Base-by-base conservation (phyloP, 2,888 invertebrate species). In the Agrotis segetum region DNA sequence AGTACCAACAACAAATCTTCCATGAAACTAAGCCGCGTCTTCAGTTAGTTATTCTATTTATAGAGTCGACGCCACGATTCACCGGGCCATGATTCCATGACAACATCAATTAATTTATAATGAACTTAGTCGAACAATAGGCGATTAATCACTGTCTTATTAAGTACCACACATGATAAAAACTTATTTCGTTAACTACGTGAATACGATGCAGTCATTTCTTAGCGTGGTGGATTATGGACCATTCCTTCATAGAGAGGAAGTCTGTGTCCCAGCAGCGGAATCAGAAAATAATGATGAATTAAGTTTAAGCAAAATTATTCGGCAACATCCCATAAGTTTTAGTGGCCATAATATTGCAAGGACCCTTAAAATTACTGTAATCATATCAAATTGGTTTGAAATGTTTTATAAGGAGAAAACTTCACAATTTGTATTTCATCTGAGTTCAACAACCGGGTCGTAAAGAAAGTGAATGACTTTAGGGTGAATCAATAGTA, bases 101-200 rank as follows among this genome's bases (percentile, higher is more conserved):
- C 66, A 50, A 66, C 58, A 74, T 71, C 67, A 81, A 78, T 81
- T 75, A 75, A 69, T 63, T 71, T 63, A 66, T 77, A 71, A 77
- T 67, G 68, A 74, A 79, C 52, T 52, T 34, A 60, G 24, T 34
- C 50, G 29, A 68, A 82, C 82, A 74, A 69, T 81, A 62, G 62
- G 40, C 44, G 52, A 81, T 76, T 76, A 80, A 71, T 76, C 67
- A 50, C 50, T 67, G 67, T 71, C 71, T 65, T 40, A 79, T 67
- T 62, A 80, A 67, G 44, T 24, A 64, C n/a, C 7, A 44, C 40
- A 49, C 59, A 47, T 52, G 56, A 49, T 74, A 56, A 46, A 46
- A 24, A 66, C 34, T 53, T 55, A 34, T 59, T 58, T 49, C 9
- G n/a, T 44, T 53, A 34, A 34, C 34, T 55, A 56, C 24, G 55